Evolutionary conservation across 2,797 vertebrate genomes (phyloP), one percentile per base, ranked within the genome.

Genomic region (Mycteria americana): DNA sequence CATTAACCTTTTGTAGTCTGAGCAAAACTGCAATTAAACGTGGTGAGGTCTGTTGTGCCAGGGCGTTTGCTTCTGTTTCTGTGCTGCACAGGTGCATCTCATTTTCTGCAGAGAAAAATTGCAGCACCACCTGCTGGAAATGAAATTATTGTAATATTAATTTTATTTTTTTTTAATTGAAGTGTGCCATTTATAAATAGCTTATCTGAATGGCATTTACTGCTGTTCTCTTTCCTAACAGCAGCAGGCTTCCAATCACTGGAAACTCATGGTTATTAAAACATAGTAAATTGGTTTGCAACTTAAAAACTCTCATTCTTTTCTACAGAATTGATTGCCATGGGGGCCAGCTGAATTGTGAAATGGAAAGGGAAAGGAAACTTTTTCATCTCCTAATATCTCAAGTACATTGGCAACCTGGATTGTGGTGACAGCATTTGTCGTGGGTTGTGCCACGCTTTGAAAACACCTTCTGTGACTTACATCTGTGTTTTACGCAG

Each of bases 121-220:
- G 75, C 89, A 94, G 76, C 89, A 92, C 91, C 95, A 84, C 94
- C 95, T 88, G 92, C 95, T 89, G 94, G 30, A 95, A 70, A 86
- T 17, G 67, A 31, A 93, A 95, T 95, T 56, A 59, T 51, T 79
- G 81, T 70, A 45, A 27, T 41, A 50, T 53, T 57, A 75, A 68
- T 94, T 92, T 33, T 68, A 28, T n/a, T 68, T 87, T 88, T 63
- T 85, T 81, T 74, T 91, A 92, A 92, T 83, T 76, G 81, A 51
- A 82, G 65, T 22, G 35, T 83, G 79, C 74, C 60, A 39, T 92
- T 92, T 85, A 35, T 68, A 39, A 88, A 62, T 14, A 83, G 31
- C 76, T 82, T 15, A 22, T 79, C 70, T 31, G 72, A 69, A 57
- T 33, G 53, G 24, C 72, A 68, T 88, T 33, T 53, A 14, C 62